A percentile compares a stretch with the other conserved stretches of the same genome.
Evolutionary conservation across 1,140 invertebrate genomes (phyloP).

Genomic region (Ceratina australensis): DNA sequence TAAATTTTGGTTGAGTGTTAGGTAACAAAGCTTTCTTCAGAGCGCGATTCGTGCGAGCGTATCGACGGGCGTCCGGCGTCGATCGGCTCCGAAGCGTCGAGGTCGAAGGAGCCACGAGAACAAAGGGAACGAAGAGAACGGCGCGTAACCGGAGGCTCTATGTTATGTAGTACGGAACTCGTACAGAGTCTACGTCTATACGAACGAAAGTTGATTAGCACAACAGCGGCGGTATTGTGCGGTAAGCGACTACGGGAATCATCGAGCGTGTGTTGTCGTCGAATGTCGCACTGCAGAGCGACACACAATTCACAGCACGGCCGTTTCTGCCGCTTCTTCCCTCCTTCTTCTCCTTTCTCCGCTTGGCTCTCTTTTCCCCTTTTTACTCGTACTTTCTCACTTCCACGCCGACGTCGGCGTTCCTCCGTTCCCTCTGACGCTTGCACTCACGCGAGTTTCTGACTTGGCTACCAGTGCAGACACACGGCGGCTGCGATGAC

Average conservation of each 20-base stretch:
- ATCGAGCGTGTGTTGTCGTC: constrained; percentile 33
- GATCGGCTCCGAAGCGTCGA: constrained; percentile 12
- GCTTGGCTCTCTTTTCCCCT: background rate
- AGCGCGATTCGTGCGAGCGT: background rate
- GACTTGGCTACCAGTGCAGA: constrained; percentile 50
- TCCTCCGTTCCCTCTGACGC: background rate
- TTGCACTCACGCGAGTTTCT: constrained; percentile 41
- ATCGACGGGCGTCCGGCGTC: constrained; percentile 14
- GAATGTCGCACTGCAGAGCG: constrained; percentile 48
- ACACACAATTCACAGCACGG: constrained; percentile 28
- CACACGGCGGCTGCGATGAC: background rate
- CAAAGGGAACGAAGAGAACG: background rate
- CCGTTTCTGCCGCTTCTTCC: constrained; percentile 18
- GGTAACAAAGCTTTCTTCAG: too few relatives aligned
- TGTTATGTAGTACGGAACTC: background rate
- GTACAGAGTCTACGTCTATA: too few relatives aligned
- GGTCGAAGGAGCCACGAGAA: constrained; percentile 40
- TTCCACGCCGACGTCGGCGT: background rate
- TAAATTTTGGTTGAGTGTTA: background rate
- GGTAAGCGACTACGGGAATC: background rate
- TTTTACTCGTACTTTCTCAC: background rate
- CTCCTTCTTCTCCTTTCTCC: background rate
- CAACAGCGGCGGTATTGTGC: background rate
- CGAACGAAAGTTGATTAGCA: constrained; percentile 36
- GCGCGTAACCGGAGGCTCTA: background rate